phyloP scores from a whole-genome alignment of 2,888 invertebrate genomes.

The Escarpia spicata region DNA sequence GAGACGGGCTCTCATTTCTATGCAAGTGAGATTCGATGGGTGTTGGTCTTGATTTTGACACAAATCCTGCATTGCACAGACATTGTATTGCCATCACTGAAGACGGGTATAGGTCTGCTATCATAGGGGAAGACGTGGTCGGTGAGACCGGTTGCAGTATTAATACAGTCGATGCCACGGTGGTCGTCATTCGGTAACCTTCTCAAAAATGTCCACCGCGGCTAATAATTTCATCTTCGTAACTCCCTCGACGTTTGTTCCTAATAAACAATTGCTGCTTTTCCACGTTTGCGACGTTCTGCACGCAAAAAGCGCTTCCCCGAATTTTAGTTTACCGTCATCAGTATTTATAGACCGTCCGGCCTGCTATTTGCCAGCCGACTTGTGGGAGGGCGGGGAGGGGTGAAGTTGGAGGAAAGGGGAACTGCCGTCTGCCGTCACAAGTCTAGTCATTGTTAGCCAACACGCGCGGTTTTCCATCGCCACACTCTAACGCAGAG shows the following conservation, averaged over 20 bases:
- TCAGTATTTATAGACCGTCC: constrained; percentile 1
- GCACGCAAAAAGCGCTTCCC: neutral
- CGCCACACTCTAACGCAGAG: constrained; percentile 4
- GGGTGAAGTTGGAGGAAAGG: neutral
- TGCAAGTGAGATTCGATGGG: constrained; percentile 5
- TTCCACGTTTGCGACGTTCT: neutral
- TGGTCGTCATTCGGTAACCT: neutral
- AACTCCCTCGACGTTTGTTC: neutral
- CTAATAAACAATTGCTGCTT: neutral
- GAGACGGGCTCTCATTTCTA: constrained; percentile 1
- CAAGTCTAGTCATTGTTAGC: constrained; percentile 16
- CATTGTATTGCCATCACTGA: neutral
- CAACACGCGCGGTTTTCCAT: neutral
- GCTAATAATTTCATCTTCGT: neutral
- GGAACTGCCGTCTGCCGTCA: neutral
- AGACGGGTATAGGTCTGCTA: constrained; percentile 5
- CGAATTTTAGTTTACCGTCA: constrained; percentile 11
- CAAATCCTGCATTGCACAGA: neutral
- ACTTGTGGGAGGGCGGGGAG: neutral
- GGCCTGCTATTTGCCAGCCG: constrained; percentile 10
- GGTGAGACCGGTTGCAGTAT: neutral
- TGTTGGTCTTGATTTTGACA: constrained; percentile 6
- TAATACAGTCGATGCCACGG: neutral
- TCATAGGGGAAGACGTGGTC: neutral
- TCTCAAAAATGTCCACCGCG: neutral